These are phyloP conservation scores for Rhinopithecus roxellana DNA, from an alignment of 2,113 vertebrate species.

Conservation along the genomic window DNA sequence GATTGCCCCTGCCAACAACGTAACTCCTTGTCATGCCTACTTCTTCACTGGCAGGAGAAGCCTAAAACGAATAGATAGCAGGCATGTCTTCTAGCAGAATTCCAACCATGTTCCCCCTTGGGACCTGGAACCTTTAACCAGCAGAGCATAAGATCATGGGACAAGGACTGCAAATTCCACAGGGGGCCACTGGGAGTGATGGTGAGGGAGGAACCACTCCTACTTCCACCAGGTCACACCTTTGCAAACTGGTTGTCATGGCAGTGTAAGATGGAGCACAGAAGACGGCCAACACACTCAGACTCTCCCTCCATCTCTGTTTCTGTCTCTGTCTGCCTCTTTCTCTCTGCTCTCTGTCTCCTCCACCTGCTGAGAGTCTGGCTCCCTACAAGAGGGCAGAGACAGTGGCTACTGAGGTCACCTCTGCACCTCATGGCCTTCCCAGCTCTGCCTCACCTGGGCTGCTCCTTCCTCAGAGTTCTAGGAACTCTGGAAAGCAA, in stretches of 20 bases:
- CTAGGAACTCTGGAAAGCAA: neutral
- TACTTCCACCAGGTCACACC: neutral
- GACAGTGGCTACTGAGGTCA: neutral
- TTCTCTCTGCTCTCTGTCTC: neutral
- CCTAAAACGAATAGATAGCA: neutral
- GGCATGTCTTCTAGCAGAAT: neutral
- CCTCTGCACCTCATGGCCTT: neutral
- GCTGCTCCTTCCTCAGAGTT: neutral
- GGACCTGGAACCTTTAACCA: neutral
- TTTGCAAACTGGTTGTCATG: neutral
- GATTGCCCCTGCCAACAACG: no score
- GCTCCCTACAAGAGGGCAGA: neutral
- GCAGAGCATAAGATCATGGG: neutral
- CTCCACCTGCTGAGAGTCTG: neutral
- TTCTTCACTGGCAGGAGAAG: neutral
- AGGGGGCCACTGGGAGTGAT: neutral
- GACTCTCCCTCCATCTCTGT: neutral
- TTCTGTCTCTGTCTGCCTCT: neutral
- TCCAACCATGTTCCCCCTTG: neutral
- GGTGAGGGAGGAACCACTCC: neutral
- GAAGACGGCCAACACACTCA: neutral
- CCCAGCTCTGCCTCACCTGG: neutral
- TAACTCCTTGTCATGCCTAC: neutral
- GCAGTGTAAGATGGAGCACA: neutral
- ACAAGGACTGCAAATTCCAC: neutral